A percentile compares a stretch with the other conserved stretches of the same genome.
Evolutionary conservation across 2,797 vertebrate species (phyloP).

Genomic region (Avahi laniger): DNA sequence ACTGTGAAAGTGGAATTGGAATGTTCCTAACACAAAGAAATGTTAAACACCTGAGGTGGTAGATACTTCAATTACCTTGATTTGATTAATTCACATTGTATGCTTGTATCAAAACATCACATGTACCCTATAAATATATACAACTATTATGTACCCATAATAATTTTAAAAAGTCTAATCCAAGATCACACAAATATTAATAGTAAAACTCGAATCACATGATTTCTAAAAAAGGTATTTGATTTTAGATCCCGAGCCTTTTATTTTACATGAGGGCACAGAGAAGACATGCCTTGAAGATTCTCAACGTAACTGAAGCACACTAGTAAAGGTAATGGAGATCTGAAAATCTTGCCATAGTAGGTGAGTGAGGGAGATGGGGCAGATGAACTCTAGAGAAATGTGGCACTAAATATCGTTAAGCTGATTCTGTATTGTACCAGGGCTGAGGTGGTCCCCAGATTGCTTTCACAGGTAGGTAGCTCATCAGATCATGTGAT

Average conservation of each 20-base stretch:
- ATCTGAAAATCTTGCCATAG: not conserved
- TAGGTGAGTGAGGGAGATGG: not conserved
- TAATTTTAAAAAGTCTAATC: not conserved
- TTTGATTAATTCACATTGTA: no score
- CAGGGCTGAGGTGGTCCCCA: not conserved
- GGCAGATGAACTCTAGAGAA: not conserved
- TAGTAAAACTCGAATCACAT: not conserved
- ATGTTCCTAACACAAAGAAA: no score
- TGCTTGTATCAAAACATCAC: no score
- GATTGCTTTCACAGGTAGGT: not conserved
- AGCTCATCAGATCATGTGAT: not conserved
- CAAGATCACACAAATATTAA: not conserved
- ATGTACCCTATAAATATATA: no score
- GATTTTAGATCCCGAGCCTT: not conserved
- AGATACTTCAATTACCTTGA: no score
- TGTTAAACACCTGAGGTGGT: no score
- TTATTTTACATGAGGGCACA: not conserved
- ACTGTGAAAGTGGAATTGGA: no score
- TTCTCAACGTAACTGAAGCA: not conserved
- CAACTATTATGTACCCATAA: no score
- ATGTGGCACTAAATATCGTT: not conserved
- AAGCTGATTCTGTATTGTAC: not conserved
- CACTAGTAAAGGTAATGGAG: not conserved
- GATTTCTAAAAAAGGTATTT: not conserved
- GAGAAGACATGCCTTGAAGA: not conserved